These are phyloP conservation scores for Sciurus vulgaris DNA, from an alignment of 2,797 vertebrate species.

Conservation along the genomic window DNA sequence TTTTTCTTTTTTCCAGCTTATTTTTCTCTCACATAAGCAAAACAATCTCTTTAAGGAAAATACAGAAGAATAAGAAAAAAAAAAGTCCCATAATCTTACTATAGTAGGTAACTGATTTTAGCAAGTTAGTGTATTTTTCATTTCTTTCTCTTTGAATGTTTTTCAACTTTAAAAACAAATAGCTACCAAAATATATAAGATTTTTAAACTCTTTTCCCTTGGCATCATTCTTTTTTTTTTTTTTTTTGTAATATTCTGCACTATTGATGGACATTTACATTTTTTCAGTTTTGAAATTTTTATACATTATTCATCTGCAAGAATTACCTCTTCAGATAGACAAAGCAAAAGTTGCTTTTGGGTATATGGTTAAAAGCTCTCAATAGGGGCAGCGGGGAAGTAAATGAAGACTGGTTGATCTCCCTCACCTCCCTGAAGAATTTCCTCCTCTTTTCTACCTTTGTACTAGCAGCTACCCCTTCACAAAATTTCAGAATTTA, in stretches of 20 bases:
- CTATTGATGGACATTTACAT: neutral
- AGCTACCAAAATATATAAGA: neutral
- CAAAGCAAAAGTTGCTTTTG: neutral
- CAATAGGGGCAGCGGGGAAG: neutral
- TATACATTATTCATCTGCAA: neutral
- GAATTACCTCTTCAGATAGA: neutral
- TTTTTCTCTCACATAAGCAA: conserved; percentile 28
- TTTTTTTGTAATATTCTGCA: neutral
- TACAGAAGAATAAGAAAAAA: conserved; percentile 2
- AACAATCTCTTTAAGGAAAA: conserved; percentile 41
- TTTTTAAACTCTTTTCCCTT: neutral
- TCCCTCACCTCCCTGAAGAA: neutral
- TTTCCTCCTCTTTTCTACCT: neutral
- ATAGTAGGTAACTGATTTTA: neutral
- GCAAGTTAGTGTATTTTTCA: neutral
- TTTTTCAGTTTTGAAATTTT: conserved; percentile 45
- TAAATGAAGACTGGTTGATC: neutral
- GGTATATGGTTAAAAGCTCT: neutral
- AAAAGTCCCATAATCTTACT: neutral
- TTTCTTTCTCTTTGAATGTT: conserved; percentile 17
- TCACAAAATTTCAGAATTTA: conserved; percentile 23
- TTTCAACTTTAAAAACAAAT: neutral
- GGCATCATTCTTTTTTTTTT: neutral
- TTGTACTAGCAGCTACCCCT: neutral
- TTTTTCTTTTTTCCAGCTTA: neutral